Evolutionary conservation across 2,888 invertebrate genomes (phyloP).

Genomic region (Euplexia lucipara): DNA sequence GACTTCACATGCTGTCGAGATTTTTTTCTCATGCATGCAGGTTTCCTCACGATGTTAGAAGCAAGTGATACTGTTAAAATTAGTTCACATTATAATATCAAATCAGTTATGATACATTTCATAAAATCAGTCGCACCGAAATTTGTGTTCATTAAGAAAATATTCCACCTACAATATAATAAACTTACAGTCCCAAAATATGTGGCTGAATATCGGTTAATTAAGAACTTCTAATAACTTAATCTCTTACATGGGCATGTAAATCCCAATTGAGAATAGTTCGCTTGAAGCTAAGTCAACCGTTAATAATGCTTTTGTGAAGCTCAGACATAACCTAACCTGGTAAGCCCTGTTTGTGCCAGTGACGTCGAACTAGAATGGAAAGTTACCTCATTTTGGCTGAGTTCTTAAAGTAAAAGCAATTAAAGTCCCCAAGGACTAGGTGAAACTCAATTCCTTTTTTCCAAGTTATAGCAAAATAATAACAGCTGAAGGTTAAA

Average conservation of each 20-base stretch:
- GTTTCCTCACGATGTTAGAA: no score
- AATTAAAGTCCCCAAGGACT: not conserved
- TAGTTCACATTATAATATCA: no score
- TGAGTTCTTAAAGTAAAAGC: not conserved
- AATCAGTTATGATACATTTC: no score
- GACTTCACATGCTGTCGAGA: no score
- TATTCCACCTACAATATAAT: not conserved
- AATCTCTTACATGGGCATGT: slow-evolving; percentile 19
- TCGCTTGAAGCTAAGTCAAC: slow-evolving; percentile 33
- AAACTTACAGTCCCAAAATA: not conserved
- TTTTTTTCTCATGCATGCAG: no score
- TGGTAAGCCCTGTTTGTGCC: slow-evolving; percentile 23
- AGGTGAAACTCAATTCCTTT: not conserved
- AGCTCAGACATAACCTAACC: slow-evolving; percentile 24
- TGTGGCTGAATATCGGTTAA: slow-evolving; percentile 3
- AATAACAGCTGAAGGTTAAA: no score
- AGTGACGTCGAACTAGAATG: slow-evolving; percentile 25
- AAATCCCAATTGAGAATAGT: slow-evolving; percentile 29
- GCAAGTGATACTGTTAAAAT: no score
- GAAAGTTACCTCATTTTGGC: slow-evolving; percentile 21
- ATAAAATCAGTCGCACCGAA: no score
- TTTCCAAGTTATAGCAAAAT: no score
- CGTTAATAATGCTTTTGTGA: slow-evolving; percentile 47
- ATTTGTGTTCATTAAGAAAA: no score
- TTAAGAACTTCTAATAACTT: slow-evolving; percentile 22